phyloP scores from a whole-genome alignment of 92 coral and sea anemone genomes.

The Paramuricea clavata region DNA sequence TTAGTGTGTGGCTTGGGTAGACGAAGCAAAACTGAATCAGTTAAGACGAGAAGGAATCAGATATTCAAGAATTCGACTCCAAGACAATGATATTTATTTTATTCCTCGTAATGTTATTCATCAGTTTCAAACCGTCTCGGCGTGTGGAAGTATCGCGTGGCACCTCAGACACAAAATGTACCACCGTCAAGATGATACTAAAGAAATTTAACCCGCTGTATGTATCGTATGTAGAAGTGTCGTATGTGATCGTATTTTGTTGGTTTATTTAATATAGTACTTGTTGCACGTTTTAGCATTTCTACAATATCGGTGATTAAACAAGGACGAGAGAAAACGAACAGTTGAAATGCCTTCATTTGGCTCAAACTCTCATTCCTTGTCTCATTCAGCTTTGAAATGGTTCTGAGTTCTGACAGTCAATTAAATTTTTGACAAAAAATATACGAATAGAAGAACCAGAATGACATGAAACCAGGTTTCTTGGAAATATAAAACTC shows the following conservation, averaged over 20 bases:
- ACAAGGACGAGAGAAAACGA: not conserved
- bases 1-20: slow-evolving; percentile 97
- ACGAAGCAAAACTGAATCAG: slow-evolving; percentile 97
- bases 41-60: slow-evolving; percentile 90
- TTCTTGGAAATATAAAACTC: too few species aligned
- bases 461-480: too few species aligned
- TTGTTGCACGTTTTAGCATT: not conserved
- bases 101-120: slow-evolving; percentile 96
- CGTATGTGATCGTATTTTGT: not conserved
- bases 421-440: too few species aligned
- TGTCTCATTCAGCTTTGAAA: not conserved
- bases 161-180: slow-evolving; percentile 96
- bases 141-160: slow-evolving; percentile 98
- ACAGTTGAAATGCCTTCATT: not conserved
- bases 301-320: not conserved
- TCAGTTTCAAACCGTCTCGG: slow-evolving; percentile 94
- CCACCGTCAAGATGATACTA: slow-evolving; percentile 69
- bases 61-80: slow-evolving; percentile 76
- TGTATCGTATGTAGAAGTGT: not conserved
- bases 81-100: slow-evolving; percentile 98
- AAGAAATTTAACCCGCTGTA: slow-evolving; percentile 15
- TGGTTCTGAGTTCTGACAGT: not conserved
- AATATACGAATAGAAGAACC: too few species aligned
- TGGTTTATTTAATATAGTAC: not conserved
- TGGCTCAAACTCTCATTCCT: not conserved